A percentile compares a stretch with the other conserved stretches of the same genome.
phyloP scores from a whole-genome alignment of 2,888 invertebrate species.

The Sericinus montela region DNA sequence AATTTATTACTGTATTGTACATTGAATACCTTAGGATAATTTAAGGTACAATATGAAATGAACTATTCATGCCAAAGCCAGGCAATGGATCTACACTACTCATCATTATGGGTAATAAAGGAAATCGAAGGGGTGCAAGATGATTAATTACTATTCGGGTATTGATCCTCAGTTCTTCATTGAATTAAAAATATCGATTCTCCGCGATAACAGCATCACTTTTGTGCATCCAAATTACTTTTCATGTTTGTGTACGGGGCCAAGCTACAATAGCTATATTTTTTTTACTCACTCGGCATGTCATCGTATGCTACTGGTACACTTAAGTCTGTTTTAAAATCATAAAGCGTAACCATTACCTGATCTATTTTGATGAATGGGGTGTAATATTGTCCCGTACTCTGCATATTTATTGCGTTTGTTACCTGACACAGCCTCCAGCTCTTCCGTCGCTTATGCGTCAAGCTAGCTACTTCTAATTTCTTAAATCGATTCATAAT shows the following conservation, averaged over 20 bases:
- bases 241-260: not conserved
- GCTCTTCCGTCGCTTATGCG: no score
- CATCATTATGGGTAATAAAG: slow-evolving; percentile 39
- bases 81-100: slow-evolving; percentile 30
- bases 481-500: slow-evolving; percentile 10
- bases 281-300: no score
- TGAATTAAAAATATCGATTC: slow-evolving; percentile 26
- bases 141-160: slow-evolving; percentile 42
- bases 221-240: not conserved
- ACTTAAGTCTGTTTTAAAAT: no score
- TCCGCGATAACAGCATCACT: slow-evolving; percentile 13
- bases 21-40: no score
- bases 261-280: no score
- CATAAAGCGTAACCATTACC: no score
- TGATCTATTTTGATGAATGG: no score
- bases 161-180: slow-evolving; percentile 22
- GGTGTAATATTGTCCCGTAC: no score
- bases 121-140: slow-evolving; percentile 31
- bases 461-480: slow-evolving; percentile 3
- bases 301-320: no score
- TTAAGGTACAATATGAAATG: not conserved
- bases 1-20: no score
- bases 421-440: no score
- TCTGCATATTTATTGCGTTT: no score
- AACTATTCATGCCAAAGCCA: not conserved